A percentile compares a stretch with the other conserved stretches of the same genome.
phyloP scores from a whole-genome alignment of 1,140 invertebrate species.

The Trichoplusia ni region DNA sequence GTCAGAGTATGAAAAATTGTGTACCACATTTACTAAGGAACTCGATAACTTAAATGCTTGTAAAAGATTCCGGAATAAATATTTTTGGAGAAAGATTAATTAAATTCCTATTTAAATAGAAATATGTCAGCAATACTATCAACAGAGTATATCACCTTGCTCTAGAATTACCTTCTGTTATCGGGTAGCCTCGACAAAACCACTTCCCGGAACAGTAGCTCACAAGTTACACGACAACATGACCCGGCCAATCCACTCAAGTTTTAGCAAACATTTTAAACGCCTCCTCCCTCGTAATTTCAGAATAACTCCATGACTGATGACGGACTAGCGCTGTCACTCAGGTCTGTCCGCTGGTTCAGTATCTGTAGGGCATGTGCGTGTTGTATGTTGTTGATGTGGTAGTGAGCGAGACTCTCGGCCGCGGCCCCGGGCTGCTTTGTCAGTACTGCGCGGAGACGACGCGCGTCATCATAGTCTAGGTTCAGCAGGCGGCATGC shows the following conservation, averaged over 20 bases:
- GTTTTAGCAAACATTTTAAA: conserved; percentile 41
- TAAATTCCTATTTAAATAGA: no score
- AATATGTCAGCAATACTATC: no score
- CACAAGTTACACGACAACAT: conserved; percentile 5
- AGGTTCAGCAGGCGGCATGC: conserved; percentile 89
- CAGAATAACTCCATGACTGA: conserved; percentile 73
- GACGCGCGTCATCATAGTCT: conserved; percentile 87
- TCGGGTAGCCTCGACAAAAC: no score
- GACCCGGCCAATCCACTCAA: background rate
- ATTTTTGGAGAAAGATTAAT: no score
- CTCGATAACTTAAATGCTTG: no score
- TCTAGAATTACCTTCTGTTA: no score
- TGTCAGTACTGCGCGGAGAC: conserved; percentile 79
- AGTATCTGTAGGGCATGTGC: conserved; percentile 61
- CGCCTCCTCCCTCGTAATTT: conserved; percentile 62
- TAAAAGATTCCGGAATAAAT: no score
- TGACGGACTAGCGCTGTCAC: conserved; percentile 47
- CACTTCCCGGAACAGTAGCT: no score
- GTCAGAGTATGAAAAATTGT: no score
- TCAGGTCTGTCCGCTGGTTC: conserved; percentile 73
- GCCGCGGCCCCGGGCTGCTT: conserved; percentile 35
- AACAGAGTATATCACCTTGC: no score
- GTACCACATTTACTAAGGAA: no score
- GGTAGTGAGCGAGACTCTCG: conserved; percentile 32
- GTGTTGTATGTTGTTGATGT: conserved; percentile 49